Evolutionary conservation across 1,140 invertebrate species (phyloP), one percentile per base, ranked within the genome.

Genomic region (Phortica variegata): DNA sequence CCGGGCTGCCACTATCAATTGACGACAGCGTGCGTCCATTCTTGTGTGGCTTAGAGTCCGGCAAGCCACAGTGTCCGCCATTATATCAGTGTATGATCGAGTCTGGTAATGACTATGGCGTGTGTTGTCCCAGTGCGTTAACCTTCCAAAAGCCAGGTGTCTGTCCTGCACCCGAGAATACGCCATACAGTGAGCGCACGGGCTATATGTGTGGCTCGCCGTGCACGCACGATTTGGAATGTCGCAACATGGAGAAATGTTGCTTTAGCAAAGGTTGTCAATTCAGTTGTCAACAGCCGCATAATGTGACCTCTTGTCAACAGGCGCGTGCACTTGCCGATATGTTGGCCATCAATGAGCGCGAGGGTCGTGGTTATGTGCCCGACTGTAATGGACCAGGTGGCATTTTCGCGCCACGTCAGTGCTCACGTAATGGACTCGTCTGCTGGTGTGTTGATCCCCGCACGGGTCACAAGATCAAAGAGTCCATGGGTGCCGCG

Each of bases 401-500:
- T 41, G 89, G 90, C 0, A 79, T 83, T 17, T 92, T 89, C 62
- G 77, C 84, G 18, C 76, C 84, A 0, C 81, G 78, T 41, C 90
- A 92, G 56, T 93, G 90, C 65, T 91, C 89, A 2, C 80, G 87
- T 34, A 92, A 92, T 69, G 87, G 87, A 13, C 70, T 91, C 2
- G 87, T 92, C 51, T 93, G 90, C 72, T 93, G 90, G 90, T 93
- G 90, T 62, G 90, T 92, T 1, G 87, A 90, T 66, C 75, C 75
- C 0, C 60, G 80, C 17, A 80, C 83, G 8, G 90, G 90, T 1
- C 82, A 85, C 60, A 91, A 91, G 70, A 77, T 88, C 15, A 82
- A 83, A 34, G 85, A 87, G 1, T 85, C 87, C 2, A 90, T 92
- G 85, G 89, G 88, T 8, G 84, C 88, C 0, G 81, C 88, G 0